Evolutionary conservation across 2,888 invertebrate species (phyloP), one percentile per base, ranked within the genome.

Genomic region (Drosophila borealis): DNA sequence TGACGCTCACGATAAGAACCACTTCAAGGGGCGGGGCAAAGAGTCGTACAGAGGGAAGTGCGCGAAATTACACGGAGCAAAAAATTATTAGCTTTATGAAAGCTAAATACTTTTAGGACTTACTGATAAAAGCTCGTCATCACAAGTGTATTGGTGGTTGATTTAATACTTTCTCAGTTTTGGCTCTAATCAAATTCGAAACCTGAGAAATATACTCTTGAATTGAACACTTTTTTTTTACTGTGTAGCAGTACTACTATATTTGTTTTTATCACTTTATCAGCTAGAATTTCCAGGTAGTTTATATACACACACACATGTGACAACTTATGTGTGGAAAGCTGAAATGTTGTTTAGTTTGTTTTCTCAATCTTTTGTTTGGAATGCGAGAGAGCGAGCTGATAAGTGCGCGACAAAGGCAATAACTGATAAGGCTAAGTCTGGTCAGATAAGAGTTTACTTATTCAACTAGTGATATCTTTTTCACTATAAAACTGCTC

Each of bases 321-420:
- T 50, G 50, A 49, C 42, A 57, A 51, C 57, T 70, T 34, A 19
- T 61, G 39, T 29, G 11, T 48, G 34, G 45, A 54, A 54, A 29
- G 17, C 59, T 56, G 62, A 66, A 59, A 51, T 70, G 46, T 65
- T 76, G 66, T 68, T 53, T 62, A 85, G 84, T 85, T 85, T 85
- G 84, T 84, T 84, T 87, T 88, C 84, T 85, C 88, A 85, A 85
- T 85, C 84, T 79, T 85, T 89, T 84, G 84, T 87, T 85, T 74
- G 56, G 36, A 51, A 67, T 81, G 67, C 49, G 49, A 21, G 50
- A 41, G 70, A 70, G 49, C 14, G 39, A 41, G 49, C 14, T 80
- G 83, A 87, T 89, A 87, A 87, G 69, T 54, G 49, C n/a, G 48
- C 60, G 33, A 51, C 51, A 57, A 64, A 75, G 75, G 76, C 87